phyloP scores from a whole-genome alignment of 1,140 invertebrate species.

The Ptiloglossa arizonensis region DNA sequence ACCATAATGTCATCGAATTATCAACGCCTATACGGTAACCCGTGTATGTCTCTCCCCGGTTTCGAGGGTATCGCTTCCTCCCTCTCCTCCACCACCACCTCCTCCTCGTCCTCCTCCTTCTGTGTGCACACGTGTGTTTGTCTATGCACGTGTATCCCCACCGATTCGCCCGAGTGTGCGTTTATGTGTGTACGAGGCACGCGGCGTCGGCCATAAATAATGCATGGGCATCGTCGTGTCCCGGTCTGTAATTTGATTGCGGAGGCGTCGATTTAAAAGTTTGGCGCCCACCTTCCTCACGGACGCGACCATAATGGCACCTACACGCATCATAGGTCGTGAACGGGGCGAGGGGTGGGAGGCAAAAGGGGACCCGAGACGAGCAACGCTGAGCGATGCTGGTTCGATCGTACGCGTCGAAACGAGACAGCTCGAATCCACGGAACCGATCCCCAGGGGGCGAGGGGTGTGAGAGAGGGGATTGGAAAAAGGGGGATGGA shows the following conservation, averaged over 20 bases:
- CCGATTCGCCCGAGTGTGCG: background rate
- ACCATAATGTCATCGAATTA: conserved; percentile 67
- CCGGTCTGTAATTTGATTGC: conserved; percentile 77
- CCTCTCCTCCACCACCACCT: background rate
- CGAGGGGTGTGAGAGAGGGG: conserved; percentile 16
- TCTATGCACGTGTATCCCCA: conserved; percentile 43
- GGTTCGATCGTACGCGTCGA: background rate
- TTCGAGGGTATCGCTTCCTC: conserved; percentile 5
- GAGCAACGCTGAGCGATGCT: background rate
- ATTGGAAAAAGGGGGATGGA: conserved; percentile 39
- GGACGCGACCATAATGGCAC: conserved; percentile 68
- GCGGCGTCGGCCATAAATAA: conserved; percentile 76
- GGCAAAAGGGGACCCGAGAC: conserved; percentile 12
- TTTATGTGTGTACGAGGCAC: conserved; percentile 63
- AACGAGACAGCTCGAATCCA: background rate
- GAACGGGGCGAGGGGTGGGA: conserved; percentile 1
- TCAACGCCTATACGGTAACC: conserved; percentile 56
- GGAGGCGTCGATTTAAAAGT: conserved; percentile 76
- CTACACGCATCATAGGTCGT: conserved; percentile 43
- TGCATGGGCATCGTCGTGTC: conserved; percentile 73
- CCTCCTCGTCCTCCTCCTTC: too few species aligned
- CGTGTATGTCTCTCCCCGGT: conserved; percentile 1
- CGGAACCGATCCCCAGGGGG: conserved; percentile 6
- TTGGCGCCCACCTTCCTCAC: conserved; percentile 69
- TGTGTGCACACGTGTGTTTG: background rate